Conservation (phyloP, 2,113 vertebrate genomes). For the Hippoglossus stenolepis region DNA sequence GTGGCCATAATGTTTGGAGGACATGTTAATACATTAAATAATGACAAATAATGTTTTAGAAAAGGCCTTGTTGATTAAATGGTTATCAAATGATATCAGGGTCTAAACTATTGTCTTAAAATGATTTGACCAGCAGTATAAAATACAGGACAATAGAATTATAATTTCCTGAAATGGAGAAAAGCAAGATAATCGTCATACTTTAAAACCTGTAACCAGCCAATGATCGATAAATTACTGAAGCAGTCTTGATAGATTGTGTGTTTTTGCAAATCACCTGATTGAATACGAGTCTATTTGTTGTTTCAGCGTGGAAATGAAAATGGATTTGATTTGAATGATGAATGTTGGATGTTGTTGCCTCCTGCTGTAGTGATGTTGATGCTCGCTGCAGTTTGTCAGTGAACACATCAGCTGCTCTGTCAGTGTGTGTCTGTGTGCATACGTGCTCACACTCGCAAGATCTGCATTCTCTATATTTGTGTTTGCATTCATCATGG, state of each 20-base stretch:
- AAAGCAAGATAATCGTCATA: neutral
- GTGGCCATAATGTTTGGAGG: no score
- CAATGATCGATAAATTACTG: neutral
- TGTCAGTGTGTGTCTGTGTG: slow-evolving; percentile 22
- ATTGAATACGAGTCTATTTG: neutral
- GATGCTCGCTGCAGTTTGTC: slow-evolving; percentile 36
- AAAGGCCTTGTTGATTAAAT: no score
- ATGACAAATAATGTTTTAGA: no score
- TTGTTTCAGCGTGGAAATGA: neutral
- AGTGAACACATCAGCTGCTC: slow-evolving; percentile 30
- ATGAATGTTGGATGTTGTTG: slow-evolving; percentile 6
- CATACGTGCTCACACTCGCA: neutral
- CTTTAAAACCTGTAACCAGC: neutral
- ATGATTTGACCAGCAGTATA: no score
- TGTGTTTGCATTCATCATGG: slow-evolving; percentile 55
- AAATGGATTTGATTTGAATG: neutral
- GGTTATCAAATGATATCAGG: no score
- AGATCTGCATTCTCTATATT: slow-evolving; percentile 25
- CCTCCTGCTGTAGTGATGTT: slow-evolving; percentile 22
- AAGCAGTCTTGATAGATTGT: no score
- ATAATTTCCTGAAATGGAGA: neutral
- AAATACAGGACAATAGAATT: no score
- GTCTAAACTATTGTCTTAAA: no score
- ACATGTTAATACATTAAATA: no score
- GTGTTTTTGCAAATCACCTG: neutral